Percentiles rank a stretch among this genome's conserved stretches.
Evolutionary conservation across 2,888 invertebrate genomes (phyloP).

Genomic region (Leucophenga maculata): DNA sequence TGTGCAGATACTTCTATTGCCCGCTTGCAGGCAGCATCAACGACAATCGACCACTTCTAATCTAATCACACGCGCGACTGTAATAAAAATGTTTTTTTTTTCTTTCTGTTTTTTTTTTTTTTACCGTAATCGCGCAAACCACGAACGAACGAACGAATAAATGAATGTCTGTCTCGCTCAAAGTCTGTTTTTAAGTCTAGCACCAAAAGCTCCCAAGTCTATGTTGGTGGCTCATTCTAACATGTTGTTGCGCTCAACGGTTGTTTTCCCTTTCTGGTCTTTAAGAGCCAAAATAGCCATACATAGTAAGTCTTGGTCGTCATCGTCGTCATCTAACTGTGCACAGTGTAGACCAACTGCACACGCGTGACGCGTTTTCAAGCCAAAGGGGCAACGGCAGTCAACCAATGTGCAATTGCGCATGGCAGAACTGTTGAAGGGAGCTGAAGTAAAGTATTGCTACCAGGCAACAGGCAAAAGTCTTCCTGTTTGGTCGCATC

Average conservation of each 20-base stretch:
- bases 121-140: constrained; percentile 35
- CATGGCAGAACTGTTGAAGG: too few relatives aligned
- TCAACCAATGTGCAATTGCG: too few relatives aligned
- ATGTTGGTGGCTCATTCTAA: too few relatives aligned
- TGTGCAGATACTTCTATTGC: constrained; percentile 53
- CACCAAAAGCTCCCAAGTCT: too few relatives aligned
- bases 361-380: constrained; percentile 12
- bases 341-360: not conserved
- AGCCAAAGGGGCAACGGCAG: too few relatives aligned
- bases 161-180: not conserved
- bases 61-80: constrained; percentile 52
- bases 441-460: too few relatives aligned
- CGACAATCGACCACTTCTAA: constrained; percentile 51
- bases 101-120: not conserved
- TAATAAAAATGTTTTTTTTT: not conserved
- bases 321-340: constrained; percentile 35
- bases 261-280: constrained; percentile 70
- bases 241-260: constrained; percentile 55
- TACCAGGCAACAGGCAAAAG: constrained; percentile 34
- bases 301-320: constrained; percentile 15
- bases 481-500: constrained; percentile 61
- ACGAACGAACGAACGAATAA: constrained; percentile 10
- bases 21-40: constrained; percentile 58
- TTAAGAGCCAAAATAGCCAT: constrained; percentile 29
- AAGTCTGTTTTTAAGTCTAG: too few relatives aligned